Evolutionary conservation across 2,113 vertebrate genomes (phyloP).

Genomic region (Engraulis encrasicolus): DNA sequence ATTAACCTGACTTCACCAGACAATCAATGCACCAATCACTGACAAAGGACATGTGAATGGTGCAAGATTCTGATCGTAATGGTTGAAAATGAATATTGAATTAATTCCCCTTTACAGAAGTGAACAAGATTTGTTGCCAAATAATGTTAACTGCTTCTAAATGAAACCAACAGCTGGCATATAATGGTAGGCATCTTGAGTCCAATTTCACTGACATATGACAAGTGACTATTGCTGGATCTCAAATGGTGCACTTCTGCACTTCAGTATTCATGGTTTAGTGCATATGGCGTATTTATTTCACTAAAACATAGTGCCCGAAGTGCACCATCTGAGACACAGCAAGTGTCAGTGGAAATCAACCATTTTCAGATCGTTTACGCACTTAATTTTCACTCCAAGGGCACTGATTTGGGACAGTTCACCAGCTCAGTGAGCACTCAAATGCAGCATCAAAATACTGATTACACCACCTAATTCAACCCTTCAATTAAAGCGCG

Average conservation of each 20-base stretch:
- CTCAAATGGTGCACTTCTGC: too few species aligned
- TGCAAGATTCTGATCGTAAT: background rate
- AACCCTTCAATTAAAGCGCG: background rate
- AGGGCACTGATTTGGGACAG: background rate
- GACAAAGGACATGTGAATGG: background rate
- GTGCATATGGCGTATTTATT: too few species aligned
- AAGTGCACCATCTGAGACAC: too few species aligned
- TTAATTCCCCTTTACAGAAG: background rate
- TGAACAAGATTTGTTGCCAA: background rate
- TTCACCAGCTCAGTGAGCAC: background rate
- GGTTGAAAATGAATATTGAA: too few species aligned
- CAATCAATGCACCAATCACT: background rate
- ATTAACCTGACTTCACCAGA: background rate
- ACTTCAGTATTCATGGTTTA: too few species aligned
- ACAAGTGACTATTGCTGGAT: too few species aligned
- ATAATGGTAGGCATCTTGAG: background rate
- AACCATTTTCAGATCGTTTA: background rate
- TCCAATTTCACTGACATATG: too few species aligned
- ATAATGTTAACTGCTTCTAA: background rate
- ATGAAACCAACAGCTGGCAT: background rate
- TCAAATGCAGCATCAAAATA: slow-evolving; percentile 10
- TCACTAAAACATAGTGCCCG: too few species aligned
- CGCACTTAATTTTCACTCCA: background rate
- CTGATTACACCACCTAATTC: background rate
- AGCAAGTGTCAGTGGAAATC: too few species aligned